A percentile compares a stretch with the other conserved stretches of the same genome.
These are phyloP conservation scores for Hyperoplus lanceolatus DNA, from an alignment of 2,797 vertebrate genomes.

Conservation along the genomic window DNA sequence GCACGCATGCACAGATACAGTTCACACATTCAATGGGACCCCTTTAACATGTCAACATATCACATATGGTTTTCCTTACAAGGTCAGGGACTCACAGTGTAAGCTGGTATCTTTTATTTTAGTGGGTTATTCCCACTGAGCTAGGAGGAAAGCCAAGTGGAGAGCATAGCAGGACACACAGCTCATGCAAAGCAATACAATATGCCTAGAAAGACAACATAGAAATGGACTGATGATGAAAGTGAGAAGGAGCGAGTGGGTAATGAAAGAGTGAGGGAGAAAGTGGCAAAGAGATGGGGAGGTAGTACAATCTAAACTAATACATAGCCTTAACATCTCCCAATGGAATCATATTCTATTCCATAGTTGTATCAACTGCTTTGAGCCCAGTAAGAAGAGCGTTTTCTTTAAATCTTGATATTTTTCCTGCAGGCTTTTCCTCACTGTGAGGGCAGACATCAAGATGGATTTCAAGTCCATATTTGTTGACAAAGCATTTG, in stretches of 20 bases:
- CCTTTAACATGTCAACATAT: conserved; percentile 64
- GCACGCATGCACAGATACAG: background rate
- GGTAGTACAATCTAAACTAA: conserved; percentile 55
- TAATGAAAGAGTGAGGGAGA: conserved; percentile 20
- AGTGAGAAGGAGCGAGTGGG: conserved; percentile 29
- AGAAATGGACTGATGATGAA: conserved; percentile 31
- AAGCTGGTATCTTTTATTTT: conserved; percentile 41
- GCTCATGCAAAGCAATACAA: conserved; percentile 39
- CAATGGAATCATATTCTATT: conserved; percentile 63
- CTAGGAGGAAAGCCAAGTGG: conserved; percentile 27
- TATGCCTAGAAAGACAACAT: conserved; percentile 29
- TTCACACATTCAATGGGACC: conserved; percentile 70
- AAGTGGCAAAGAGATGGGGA: background rate
- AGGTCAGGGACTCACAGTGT: conserved; percentile 49
- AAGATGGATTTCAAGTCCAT: conserved; percentile 54
- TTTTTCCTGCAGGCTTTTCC: conserved; percentile 70
- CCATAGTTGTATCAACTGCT: conserved; percentile 56
- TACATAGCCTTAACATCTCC: conserved; percentile 74
- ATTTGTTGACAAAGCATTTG: conserved; percentile 77
- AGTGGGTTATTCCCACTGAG: conserved; percentile 40
- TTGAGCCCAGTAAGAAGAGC: conserved; percentile 64
- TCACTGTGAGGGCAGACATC: conserved; percentile 55
- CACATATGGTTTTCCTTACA: conserved; percentile 54
- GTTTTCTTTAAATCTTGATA: conserved; percentile 62
- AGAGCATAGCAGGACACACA: conserved; percentile 18